Percentiles rank a stretch among this genome's conserved stretches.
phyloP scores from a whole-genome alignment of 2,797 vertebrate genomes.

The Diplodus puntazzo region DNA sequence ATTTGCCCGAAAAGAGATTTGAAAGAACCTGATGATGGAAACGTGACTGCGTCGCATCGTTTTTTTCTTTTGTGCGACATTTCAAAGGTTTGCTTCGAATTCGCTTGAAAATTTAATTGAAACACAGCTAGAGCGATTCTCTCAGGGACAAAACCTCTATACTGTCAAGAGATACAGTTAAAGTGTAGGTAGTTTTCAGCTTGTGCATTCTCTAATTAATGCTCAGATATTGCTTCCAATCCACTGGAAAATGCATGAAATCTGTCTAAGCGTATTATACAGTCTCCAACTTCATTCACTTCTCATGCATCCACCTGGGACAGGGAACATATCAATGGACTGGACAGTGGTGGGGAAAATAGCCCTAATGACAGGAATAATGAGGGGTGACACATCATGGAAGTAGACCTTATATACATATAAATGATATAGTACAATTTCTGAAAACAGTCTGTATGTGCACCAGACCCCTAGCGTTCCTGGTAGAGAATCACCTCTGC shows the following conservation, averaged over 20 bases:
- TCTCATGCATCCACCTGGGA: constrained; percentile 50
- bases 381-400: constrained; percentile 38
- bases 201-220: constrained; percentile 11
- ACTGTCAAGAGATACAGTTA: background rate
- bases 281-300: constrained; percentile 45
- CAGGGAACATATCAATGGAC: constrained; percentile 18
- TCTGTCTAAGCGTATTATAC: constrained; percentile 26
- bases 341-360: constrained; percentile 15
- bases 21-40: too few species aligned
- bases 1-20: too few species aligned
- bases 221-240: constrained; percentile 61
- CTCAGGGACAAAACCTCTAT: background rate
- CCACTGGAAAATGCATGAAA: constrained; percentile 26
- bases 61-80: too few species aligned
- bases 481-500: constrained; percentile 20
- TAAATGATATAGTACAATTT: constrained; percentile 49
- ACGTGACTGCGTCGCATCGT: too few species aligned
- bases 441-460: constrained; percentile 43
- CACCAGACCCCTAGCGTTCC: constrained; percentile 27
- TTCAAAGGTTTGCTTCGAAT: too few species aligned
- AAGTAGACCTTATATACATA: constrained; percentile 52
- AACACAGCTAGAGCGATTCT: background rate
- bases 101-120: too few species aligned
- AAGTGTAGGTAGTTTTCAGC: constrained; percentile 37
- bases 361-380: constrained; percentile 52